Conservation (phyloP, 2,888 invertebrate species). For the Lithophane socia region DNA sequence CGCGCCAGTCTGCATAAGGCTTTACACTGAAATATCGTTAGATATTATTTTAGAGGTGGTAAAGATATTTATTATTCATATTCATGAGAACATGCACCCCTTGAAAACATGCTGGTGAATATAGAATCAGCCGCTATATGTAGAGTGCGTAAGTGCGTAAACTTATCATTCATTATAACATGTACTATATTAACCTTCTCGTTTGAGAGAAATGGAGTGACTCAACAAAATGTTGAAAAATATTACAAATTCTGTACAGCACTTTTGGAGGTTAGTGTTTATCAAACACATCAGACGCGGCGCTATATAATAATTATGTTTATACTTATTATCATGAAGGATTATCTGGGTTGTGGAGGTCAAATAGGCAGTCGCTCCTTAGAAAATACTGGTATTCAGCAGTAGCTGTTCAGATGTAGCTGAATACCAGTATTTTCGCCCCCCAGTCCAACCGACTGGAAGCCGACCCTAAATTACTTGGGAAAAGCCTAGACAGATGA, state of each 20-base stretch:
- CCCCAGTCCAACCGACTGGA: no score
- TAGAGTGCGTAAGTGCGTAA: not conserved
- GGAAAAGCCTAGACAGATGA: no score
- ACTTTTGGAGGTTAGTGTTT: not conserved
- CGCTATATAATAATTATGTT: not conserved
- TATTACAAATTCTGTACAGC: not conserved
- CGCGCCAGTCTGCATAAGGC: no score
- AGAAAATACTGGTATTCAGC: no score
- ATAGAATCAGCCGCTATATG: not conserved
- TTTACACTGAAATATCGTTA: not conserved
- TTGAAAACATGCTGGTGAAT: not conserved
- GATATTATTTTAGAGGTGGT: not conserved
- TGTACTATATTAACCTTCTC: not conserved
- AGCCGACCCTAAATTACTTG: no score
- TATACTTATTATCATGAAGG: not conserved
- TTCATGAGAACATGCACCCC: not conserved
- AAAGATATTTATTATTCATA: not conserved
- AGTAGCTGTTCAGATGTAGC: no score
- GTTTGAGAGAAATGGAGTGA: not conserved
- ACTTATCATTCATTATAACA: slow-evolving; percentile 1
- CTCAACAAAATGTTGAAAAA: not conserved
- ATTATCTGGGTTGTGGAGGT: no score
- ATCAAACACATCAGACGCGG: not conserved
- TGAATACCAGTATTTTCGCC: no score
- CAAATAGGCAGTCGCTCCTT: no score